phyloP scores from a whole-genome alignment of 1,140 invertebrate species.

The Zaprionus ornatus region DNA sequence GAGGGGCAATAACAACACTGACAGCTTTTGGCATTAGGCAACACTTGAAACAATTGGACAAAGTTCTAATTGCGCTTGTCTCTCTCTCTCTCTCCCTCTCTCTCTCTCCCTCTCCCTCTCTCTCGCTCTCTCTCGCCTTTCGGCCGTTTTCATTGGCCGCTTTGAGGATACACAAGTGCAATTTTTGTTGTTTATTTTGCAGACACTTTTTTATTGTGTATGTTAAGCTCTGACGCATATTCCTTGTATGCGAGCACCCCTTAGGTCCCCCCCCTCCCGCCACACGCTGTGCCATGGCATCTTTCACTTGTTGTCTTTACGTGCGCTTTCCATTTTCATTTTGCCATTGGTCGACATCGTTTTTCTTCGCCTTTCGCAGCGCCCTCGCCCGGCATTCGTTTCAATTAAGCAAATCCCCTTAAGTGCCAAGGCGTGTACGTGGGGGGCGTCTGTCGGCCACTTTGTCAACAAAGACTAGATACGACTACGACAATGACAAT shows the following conservation, averaged over 20 bases:
- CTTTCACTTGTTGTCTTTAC: conserved; percentile 29
- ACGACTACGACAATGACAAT: conserved; percentile 32
- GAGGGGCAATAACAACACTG: conserved; percentile 5
- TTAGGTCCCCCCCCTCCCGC: background rate
- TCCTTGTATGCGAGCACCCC: background rate
- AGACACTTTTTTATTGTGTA: conserved; percentile 44
- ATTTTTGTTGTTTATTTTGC: conserved; percentile 63
- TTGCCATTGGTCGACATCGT: conserved; percentile 38
- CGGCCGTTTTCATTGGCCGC: conserved; percentile 26
- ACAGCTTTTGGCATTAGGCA: conserved; percentile 60
- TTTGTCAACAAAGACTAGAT: conserved; percentile 74
- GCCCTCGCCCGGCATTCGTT: conserved; percentile 67
- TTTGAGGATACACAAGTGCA: conserved; percentile 52
- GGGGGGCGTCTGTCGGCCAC: conserved; percentile 49
- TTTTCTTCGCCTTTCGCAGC: conserved; percentile 35
- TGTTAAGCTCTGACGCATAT: background rate
- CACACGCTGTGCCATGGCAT: background rate
- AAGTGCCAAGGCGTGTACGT: conserved; percentile 79
- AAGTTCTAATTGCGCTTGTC: conserved; percentile 28
- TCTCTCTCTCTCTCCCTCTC: background rate
- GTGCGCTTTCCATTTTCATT: conserved; percentile 55
- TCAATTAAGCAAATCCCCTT: conserved; percentile 83
- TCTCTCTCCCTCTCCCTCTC: background rate
- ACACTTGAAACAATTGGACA: conserved; percentile 52
- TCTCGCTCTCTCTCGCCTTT: background rate